Percentiles rank a stretch among this genome's conserved stretches.
Conservation (phyloP, 2,888 invertebrate genomes). For the Hydriomena furcata region DNA sequence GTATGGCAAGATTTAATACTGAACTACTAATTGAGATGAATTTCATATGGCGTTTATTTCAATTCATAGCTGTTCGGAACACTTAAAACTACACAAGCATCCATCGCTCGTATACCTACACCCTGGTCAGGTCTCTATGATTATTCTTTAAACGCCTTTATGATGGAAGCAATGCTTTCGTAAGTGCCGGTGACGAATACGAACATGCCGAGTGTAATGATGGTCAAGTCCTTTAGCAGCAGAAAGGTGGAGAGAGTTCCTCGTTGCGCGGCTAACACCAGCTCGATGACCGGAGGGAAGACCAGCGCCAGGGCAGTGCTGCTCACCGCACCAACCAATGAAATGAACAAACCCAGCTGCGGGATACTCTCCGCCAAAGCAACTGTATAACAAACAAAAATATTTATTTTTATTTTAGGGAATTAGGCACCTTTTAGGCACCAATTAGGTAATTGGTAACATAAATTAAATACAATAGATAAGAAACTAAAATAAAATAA, state of each 20-base stretch:
- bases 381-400: slow-evolving; percentile 81
- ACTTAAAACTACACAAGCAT: no score
- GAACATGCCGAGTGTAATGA: slow-evolving; percentile 86
- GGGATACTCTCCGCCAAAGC: slow-evolving; percentile 93
- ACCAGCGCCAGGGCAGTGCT: slow-evolving; percentile 94
- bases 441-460: no score
- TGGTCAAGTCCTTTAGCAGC: slow-evolving; percentile 84
- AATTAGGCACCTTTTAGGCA: no score
- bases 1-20: no score
- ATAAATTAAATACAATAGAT: no score
- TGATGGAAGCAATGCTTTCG: slow-evolving; percentile 86
- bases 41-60: no score
- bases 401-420: neutral
- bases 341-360: slow-evolving; percentile 93
- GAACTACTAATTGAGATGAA: no score
- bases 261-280: slow-evolving; percentile 87
- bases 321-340: slow-evolving; percentile 95
- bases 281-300: slow-evolving; percentile 94
- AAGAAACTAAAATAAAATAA: no score
- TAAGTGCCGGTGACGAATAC: slow-evolving; percentile 90
- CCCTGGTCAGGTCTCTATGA: no score
- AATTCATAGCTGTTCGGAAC: no score
- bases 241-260: slow-evolving; percentile 72
- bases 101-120: no score
- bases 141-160: slow-evolving; percentile 66